Conservation (phyloP, 2,888 invertebrate species). For the Harpalus rubripes region DNA sequence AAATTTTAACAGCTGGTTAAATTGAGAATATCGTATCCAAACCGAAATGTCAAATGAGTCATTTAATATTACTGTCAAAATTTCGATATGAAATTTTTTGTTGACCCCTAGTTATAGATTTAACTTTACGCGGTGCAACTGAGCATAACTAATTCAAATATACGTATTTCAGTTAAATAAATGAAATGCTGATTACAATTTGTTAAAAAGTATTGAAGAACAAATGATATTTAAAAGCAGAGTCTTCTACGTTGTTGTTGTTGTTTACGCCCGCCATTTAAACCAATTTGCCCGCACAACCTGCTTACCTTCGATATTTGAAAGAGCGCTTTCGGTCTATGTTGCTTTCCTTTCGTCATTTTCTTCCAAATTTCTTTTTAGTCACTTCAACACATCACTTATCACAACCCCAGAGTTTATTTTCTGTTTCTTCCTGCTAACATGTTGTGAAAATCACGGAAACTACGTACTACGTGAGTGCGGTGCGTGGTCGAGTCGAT, state of each 20-base stretch:
- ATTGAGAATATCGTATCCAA: too few relatives aligned
- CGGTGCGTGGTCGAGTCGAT: constrained; percentile 35
- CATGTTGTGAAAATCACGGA: too few relatives aligned
- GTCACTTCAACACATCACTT: constrained; percentile 66
- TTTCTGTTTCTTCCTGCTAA: too few relatives aligned
- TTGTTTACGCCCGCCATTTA: constrained; percentile 61
- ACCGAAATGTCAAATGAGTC: too few relatives aligned
- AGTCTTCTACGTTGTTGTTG: not conserved
- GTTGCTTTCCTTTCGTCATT: constrained; percentile 82
- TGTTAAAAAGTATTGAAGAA: not conserved
- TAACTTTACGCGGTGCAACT: too few relatives aligned
- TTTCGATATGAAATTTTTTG: too few relatives aligned
- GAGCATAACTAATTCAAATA: not conserved
- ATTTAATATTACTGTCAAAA: too few relatives aligned
- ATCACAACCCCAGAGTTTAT: too few relatives aligned
- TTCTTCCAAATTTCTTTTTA: constrained; percentile 72
- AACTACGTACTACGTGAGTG: constrained; percentile 22
- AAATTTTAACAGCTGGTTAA: too few relatives aligned
- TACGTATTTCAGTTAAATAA: not conserved
- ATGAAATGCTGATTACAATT: not conserved
- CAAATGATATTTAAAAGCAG: not conserved
- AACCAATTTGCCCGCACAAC: constrained; percentile 21
- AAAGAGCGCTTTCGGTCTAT: constrained; percentile 83
- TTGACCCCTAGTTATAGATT: too few relatives aligned
- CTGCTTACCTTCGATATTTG: constrained; percentile 86